Evolutionary conservation across 2,113 vertebrate species (phyloP), one percentile per base, ranked within the genome.

Genomic region (Toxotes jaculatrix): DNA sequence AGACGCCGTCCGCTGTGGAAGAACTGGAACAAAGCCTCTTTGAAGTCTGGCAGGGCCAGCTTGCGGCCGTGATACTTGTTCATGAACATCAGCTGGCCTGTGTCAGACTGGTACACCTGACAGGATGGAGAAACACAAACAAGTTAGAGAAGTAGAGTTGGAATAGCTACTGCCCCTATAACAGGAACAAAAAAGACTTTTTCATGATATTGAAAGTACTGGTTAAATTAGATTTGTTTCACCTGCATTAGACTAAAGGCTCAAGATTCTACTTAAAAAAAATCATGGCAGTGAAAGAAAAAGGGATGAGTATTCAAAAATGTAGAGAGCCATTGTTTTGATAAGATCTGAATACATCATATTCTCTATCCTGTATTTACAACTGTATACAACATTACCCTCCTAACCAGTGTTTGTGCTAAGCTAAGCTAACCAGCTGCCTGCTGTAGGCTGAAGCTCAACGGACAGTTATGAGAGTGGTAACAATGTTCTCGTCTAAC

Each of bases 21-120:
- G 93, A 99, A 99, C 89, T 99, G 97, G 91, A 96, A 98, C 89
- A 99, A 95, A 71, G 97, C 97, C 94, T 99, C 98, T 90, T 99
- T 99, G 88, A 99, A 99, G 81, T 96, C 97, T 7, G 96, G 94
- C 76, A 98, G 95, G 0, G 96, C 97, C 74, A 99, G 95, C 74
- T 98, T 97, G 77, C 97, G 96, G 40, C 98, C 98, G 0, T 97
- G 97, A 91, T 98, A 98, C 91, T 99, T 99, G 93, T 97, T 98
- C 98, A 99, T 98, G 90, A 98, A 99, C 95, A 98, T 97, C 32
- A 98, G 95, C 92, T 99, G 97, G 66, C 96, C 97, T 0, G 96
- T 96, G 77, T 96, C 96, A n/a, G 96, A 96, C 90, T 97, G 97
- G 92, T 98, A 99, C 38, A 99, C 97, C 98, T 99, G 92, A 43